Evolutionary conservation across 2,113 vertebrate species (phyloP), one percentile per base, ranked within the genome.

Genomic region (Pipa parva): DNA sequence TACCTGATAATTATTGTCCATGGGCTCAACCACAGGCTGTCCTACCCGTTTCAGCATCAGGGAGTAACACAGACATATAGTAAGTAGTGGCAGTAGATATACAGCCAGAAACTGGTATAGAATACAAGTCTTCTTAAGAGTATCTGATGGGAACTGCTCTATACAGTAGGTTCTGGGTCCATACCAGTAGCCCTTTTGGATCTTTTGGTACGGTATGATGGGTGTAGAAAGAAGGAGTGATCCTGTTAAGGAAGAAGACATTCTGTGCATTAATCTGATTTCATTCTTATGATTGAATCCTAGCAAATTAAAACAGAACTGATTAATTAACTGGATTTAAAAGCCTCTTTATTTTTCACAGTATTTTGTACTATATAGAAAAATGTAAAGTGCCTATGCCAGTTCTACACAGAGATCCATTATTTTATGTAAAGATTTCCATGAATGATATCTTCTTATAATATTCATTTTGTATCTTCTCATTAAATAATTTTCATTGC

Each of bases 1-100:
- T 73, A 90, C 88, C 89, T 91, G 90, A 54, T 91, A 88, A 63
- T 88, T 91, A 72, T 89, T 90, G 74, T 90, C 89, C 12, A 85
- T 82, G 1, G 90, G 89, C 48, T 89, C 85, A 6, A 90, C 88
- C 0, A 86, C 80, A n/a, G 88, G 83, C 65, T 86, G 84, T 1
- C 89, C 89, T 2, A 90, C 88, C 18, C 85, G 71, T 78, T 92
- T 92, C 66, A 92, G 77, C 87, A 92, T 92, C 60, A 92, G 79
- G 20, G 87, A 84, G 73, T 92, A 92, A 79, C 87, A 88, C 73
- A 88, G 85, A 22, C 87, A 85, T 69, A 88, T 87, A 31, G 87
- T 92, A 66, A 92, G 75, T 29, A 90, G 80, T 1, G 88, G 88
- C 39, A 89, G 77, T 25, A 91, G 76, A 74, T 91, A 91, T 42